Base-by-base conservation (phyloP, 2,113 vertebrate species). In the Sula dactylatra region DNA sequence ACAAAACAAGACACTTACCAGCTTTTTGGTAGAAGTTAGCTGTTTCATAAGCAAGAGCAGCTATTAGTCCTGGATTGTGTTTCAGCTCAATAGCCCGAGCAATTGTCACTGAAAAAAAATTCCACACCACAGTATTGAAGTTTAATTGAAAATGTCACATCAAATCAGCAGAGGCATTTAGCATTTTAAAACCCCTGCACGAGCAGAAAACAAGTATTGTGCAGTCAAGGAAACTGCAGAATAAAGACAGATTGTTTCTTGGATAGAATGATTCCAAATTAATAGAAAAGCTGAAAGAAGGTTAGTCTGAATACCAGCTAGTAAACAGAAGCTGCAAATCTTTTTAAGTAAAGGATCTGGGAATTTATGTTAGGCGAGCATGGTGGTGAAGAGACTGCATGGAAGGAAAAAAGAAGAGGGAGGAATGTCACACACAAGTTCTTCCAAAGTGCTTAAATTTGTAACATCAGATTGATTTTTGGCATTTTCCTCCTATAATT, bases 1-100 rank as follows among this genome's bases (percentile, higher is more conserved):
- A 93, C n/a, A 85, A 93, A 94, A 64, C 19, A 86, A 82, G 71
- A 69, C 15, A 98, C 98, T 98, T 66, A 99, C 99, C 99, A 58
- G 99, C 99, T 98, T 98, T 99, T 88, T 99, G 99, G 96, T 99
- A 99, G 98, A 99, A 99, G 98, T 99, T 99, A 83, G 99, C 99
- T 0, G 99, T 99, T 98, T 99, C 99, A 40, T 98, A 99, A 4
- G 99, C 98, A 97, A 99, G 93, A 11, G 99, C 99, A 80, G 99
- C 99, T 36, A 99, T 98, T 32, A 99, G 98, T 31, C 98, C 98
- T 15, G 99, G 98, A 29, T 99, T 99, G 77, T 99, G 99, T 94
- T 99, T 99, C 96, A 99, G 97, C 88, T 99, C 99, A 93, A 99
- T 99, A 38, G 99, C 99, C 94, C 99, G 98, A 92, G 99, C 99